Base-by-base conservation (phyloP, 2,113 vertebrate species). In the Upupa epops region DNA sequence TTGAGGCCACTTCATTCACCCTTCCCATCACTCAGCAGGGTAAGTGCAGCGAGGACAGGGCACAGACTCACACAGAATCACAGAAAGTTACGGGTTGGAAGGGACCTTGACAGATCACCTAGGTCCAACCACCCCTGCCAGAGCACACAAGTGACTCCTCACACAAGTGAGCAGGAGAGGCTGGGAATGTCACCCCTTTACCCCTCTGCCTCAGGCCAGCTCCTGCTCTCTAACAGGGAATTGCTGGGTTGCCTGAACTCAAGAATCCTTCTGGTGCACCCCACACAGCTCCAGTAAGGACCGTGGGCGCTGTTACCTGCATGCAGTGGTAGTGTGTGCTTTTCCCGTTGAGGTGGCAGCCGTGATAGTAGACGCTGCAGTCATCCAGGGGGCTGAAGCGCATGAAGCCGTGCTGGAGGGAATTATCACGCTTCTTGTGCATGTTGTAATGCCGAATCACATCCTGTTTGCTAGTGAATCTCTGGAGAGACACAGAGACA, bases 241-340 rank as follows among this genome's bases (percentile, higher is more conserved):
- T 25, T 0, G 5, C 0, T 13, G 40, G 20, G 61, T 6, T 72
- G 42, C 66, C 31, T 5, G 42, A 59, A 13, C 34, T 28, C 13
- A 8, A 5, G 34, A 29, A 55, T 9, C 28, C 40, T 46, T 65
- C 5, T 71, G 26, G 36, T 13, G 4, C 55, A 31, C 6, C 21
- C 24, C 37, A 46, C 46, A 31, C 11, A 11, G 58, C 45, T 48
- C 19, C 2, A 15, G 7, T 26, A 13, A 28, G 0, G 6, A 54
- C 40, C 15, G 40, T 15, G 40, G 40, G 40, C 40, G 52, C 40
- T 3, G 56, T 97, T 97, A 99, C 99, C 99, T 99, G 99, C 99
- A 99, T 99, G 98, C 99, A 99, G 97, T 99, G 99, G 98, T 99
- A 99, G 97, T 99, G 99, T 77, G 99, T 99, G 98, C 99, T 99